These are phyloP conservation scores for Hartigia nigra DNA, from an alignment of 2,888 invertebrate genomes.

Conservation along the genomic window DNA sequence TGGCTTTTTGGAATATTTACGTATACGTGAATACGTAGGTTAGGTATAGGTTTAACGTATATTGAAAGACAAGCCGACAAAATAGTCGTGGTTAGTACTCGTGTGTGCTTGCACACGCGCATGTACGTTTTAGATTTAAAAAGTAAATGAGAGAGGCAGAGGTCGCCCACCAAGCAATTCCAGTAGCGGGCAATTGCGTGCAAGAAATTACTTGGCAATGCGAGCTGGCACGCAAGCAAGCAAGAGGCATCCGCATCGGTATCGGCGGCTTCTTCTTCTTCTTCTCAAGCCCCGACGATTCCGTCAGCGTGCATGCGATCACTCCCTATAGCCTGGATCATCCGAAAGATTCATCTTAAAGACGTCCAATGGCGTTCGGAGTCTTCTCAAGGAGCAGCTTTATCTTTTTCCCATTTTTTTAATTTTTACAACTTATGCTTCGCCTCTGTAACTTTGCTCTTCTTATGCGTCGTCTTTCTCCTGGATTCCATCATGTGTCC, in stretches of 20 bases:
- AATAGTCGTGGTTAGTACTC: not conserved
- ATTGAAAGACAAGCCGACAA: not conserved
- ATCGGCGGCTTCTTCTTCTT: not conserved
- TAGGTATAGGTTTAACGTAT: conserved; percentile 21
- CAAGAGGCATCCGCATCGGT: conserved; percentile 16
- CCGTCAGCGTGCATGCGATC: conserved; percentile 51
- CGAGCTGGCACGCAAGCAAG: conserved; percentile 55
- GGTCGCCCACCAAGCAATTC: conserved; percentile 62
- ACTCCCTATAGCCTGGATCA: conserved; percentile 14
- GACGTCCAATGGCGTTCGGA: conserved; percentile 4
- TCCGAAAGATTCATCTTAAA: conserved; percentile 7
- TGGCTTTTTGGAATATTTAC: conserved; percentile 26
- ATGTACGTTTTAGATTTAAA: conserved; percentile 49
- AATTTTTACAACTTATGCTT: not conserved
- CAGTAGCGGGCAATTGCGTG: conserved; percentile 64
- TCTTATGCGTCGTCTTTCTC: not conserved
- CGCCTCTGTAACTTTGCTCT: not conserved
- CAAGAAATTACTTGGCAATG: conserved; percentile 63
- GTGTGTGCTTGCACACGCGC: conserved; percentile 3
- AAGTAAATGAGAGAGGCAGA: conserved; percentile 59
- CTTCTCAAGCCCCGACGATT: conserved; percentile 44
- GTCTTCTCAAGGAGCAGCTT: not conserved
- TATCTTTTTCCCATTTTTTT: not conserved
- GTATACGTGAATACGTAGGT: conserved; percentile 23
- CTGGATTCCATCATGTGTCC: not conserved